Percentiles rank a stretch among this genome's conserved stretches.
Evolutionary conservation across 1,140 invertebrate genomes (phyloP).

Genomic region (Mya arenaria): DNA sequence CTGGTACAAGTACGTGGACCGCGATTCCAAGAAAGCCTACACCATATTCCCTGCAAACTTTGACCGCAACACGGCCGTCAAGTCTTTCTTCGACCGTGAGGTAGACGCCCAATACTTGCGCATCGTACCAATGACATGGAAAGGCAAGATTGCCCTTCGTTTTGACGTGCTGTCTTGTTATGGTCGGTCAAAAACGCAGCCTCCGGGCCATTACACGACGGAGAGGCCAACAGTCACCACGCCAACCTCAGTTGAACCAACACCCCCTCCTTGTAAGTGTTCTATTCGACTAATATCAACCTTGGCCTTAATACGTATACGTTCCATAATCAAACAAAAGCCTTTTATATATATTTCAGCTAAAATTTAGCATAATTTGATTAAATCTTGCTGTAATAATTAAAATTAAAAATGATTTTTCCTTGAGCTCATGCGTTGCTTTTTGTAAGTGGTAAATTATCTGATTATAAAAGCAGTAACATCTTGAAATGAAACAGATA

Average conservation of each 20-base stretch:
- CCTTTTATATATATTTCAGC: no score
- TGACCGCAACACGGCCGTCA: conserved; percentile 61
- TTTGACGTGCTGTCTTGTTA: conserved; percentile 68
- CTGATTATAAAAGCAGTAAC: no score
- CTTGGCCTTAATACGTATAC: no score
- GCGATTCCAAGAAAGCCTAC: not conserved
- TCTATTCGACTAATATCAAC: no score
- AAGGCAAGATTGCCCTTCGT: conserved; percentile 58
- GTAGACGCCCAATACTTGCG: conserved; percentile 63
- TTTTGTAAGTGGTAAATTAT: no score
- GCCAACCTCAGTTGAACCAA: conserved; percentile 2
- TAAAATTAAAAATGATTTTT: no score
- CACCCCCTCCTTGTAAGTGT: conserved; percentile 30
- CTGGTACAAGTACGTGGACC: conserved; percentile 53
- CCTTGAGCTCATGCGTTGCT: no score
- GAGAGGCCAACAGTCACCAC: no score
- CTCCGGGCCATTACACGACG: not conserved
- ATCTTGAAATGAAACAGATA: no score
- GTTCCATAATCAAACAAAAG: no score
- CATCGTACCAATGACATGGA: conserved; percentile 59
- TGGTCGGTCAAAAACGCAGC: conserved; percentile 18
- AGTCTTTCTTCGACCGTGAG: conserved; percentile 56
- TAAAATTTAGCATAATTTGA: no score
- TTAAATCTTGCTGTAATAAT: no score
- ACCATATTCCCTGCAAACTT: conserved; percentile 63